Evolutionary conservation across 2,113 vertebrate species (phyloP).

Genomic region (Toxostoma redivivum): DNA sequence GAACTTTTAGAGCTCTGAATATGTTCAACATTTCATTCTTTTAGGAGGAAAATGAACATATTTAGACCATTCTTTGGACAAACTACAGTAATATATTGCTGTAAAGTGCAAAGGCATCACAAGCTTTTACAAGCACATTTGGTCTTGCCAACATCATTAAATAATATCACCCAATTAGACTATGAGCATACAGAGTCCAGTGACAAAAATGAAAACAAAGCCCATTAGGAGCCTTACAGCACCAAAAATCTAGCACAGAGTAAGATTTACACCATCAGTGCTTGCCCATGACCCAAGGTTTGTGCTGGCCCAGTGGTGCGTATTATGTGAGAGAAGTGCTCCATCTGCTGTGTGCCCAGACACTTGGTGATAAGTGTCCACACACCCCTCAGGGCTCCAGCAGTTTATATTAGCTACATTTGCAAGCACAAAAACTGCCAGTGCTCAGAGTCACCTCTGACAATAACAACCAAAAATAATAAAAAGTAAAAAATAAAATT

Average conservation of each 20-base stretch:
- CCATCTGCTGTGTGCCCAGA: slow-evolving; percentile 46
- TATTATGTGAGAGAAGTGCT: neutral
- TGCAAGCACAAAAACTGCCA: neutral
- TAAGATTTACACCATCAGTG: neutral
- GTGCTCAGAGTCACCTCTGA: neutral
- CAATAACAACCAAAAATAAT: neutral
- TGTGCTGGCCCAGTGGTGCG: fast-evolving
- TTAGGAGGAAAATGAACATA: neutral
- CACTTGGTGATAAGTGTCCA: neutral
- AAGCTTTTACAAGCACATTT: neutral
- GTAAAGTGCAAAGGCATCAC: neutral
- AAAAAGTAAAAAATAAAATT: neutral
- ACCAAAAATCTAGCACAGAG: neutral
- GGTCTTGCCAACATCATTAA: neutral
- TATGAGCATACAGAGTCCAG: neutral
- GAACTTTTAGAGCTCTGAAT: neutral
- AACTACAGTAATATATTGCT: neutral
- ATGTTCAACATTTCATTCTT: neutral
- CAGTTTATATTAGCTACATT: neutral
- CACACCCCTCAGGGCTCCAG: neutral
- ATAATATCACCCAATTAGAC: neutral
- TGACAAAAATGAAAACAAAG: neutral
- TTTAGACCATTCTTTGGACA: neutral
- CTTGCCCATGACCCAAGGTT: neutral
- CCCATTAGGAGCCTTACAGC: neutral